Percentiles rank a stretch among this genome's conserved stretches.
phyloP scores from a whole-genome alignment of 2,797 vertebrate species.

The Paratrypauchen microcephalus region DNA sequence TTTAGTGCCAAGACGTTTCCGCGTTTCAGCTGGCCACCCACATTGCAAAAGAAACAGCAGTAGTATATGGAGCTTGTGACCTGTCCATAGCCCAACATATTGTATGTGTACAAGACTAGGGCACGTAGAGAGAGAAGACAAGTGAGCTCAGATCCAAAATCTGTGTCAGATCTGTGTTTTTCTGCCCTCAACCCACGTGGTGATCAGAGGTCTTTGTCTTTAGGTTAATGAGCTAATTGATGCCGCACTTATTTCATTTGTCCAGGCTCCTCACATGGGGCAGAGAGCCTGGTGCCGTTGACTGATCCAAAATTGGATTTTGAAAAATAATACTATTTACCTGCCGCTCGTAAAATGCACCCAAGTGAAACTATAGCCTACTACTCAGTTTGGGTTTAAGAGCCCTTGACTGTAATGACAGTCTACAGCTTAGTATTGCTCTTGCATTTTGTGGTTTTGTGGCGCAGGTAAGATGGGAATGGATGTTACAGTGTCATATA shows the following conservation, averaged over 20 bases:
- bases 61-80: background rate
- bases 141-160: conserved; percentile 27
- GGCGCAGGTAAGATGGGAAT: conserved; percentile 46
- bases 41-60: background rate
- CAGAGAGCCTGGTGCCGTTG: conserved; percentile 39
- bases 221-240: conserved; percentile 61
- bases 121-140: background rate
- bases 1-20: background rate
- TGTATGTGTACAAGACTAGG: conserved; percentile 4
- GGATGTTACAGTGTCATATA: conserved; percentile 39
- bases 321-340: conserved; percentile 44
- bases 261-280: conserved; percentile 22
- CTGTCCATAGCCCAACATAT: conserved; percentile 1
- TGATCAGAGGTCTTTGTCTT: conserved; percentile 48
- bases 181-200: background rate
- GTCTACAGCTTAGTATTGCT: conserved; percentile 17
- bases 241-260: conserved; percentile 54
- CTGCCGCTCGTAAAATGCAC: conserved; percentile 6
- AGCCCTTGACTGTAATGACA: conserved; percentile 12
- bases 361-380: conserved; percentile 15
- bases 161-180: conserved; percentile 14
- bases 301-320: conserved; percentile 39
- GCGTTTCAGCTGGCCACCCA: background rate
- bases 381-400: background rate
- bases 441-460: conserved; percentile 22